Percentiles rank a stretch among this genome's conserved stretches.
These are phyloP conservation scores for Alethe castanea DNA, from an alignment of 2,113 vertebrate species.

Conservation along the genomic window DNA sequence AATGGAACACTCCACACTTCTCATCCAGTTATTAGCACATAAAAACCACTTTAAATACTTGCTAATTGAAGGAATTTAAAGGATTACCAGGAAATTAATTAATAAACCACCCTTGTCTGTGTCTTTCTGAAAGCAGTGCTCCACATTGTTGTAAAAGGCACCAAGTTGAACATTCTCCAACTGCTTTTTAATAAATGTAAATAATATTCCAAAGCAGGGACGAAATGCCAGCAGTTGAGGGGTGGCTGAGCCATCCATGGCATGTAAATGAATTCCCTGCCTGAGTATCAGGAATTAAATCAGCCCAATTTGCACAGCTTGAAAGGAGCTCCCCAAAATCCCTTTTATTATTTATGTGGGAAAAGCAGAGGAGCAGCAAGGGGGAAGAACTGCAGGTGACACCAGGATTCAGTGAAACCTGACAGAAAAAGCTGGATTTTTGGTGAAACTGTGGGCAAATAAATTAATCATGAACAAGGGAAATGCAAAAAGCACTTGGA, in stretches of 20 bases:
- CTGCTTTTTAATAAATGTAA: background rate
- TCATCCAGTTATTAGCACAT: accelerated
- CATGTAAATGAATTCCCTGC: background rate
- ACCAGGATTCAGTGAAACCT: background rate
- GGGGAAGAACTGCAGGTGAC: background rate
- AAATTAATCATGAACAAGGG: background rate
- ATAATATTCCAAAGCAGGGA: background rate
- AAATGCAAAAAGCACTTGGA: background rate
- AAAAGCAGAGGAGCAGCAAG: background rate
- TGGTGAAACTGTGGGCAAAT: background rate
- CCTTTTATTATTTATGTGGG: background rate
- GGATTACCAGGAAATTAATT: background rate
- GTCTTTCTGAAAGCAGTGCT: background rate
- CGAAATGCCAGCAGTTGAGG: background rate
- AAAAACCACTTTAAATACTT: background rate
- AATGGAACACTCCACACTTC: accelerated
- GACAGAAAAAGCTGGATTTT: background rate
- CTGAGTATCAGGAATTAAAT: background rate
- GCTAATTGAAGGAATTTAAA: background rate
- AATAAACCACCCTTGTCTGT: background rate
- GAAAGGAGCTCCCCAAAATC: background rate
- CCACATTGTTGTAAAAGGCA: background rate
- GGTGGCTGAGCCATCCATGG: background rate
- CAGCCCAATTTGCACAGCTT: background rate
- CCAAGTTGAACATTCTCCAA: background rate